Conservation (phyloP, 2,113 vertebrate genomes). For the Phaethon lepturus region DNA sequence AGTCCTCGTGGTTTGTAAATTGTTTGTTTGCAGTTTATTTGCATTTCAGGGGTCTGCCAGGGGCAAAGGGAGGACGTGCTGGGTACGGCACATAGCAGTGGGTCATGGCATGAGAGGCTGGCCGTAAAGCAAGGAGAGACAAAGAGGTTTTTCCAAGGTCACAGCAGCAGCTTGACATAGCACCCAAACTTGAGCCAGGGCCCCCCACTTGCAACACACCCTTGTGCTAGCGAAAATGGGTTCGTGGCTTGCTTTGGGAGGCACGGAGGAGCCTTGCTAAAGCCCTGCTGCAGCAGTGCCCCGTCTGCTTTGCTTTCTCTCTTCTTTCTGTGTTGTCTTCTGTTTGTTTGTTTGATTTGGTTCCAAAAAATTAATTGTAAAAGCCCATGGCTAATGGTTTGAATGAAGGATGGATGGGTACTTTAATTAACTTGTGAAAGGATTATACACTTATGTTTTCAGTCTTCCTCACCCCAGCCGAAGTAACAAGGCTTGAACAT, state of each 20-base stretch:
- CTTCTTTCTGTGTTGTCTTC: background rate
- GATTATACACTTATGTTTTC: conserved; percentile 33
- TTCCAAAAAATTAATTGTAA: conserved; percentile 65
- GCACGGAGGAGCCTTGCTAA: background rate
- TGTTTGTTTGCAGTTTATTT: background rate
- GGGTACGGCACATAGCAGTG: rapidly evolving
- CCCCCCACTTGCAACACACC: background rate
- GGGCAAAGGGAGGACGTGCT: background rate
- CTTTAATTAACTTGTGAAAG: conserved; percentile 55
- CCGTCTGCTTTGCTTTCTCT: background rate
- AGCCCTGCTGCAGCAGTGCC: background rate
- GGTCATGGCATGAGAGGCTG: rapidly evolving
- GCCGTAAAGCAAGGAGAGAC: background rate
- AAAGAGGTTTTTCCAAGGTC: background rate
- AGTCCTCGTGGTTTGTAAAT: background rate
- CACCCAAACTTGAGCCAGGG: background rate
- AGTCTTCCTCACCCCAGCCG: background rate
- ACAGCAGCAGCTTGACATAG: background rate
- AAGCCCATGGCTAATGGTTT: conserved; percentile 39
- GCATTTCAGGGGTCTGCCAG: background rate
- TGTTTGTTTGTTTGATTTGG: conserved; percentile 51
- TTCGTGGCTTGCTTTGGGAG: background rate
- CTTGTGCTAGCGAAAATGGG: background rate
- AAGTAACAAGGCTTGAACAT: background rate
- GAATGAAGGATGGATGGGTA: conserved; percentile 28